Evolutionary conservation across 1,140 invertebrate species (phyloP).

Genomic region (Zaprionus capensis): DNA sequence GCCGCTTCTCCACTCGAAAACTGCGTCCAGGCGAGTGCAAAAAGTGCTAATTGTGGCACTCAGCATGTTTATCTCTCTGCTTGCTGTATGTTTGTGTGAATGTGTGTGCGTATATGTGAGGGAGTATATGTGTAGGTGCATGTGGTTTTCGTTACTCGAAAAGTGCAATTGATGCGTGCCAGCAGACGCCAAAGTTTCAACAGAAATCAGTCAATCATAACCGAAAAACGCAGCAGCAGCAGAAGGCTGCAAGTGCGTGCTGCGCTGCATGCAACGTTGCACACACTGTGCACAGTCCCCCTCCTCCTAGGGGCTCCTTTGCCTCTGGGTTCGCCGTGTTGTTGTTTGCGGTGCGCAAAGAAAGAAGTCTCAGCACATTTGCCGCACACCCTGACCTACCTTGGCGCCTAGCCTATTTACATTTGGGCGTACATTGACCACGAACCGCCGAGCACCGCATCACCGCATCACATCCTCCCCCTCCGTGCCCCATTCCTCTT

Average conservation of each 20-base stretch:
- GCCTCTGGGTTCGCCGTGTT: constrained; percentile 9
- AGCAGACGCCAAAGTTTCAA: constrained; percentile 81
- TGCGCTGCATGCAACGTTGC: constrained; percentile 61
- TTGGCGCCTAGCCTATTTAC: constrained; percentile 71
- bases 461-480: neutral
- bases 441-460: constrained; percentile 16
- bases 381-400: constrained; percentile 53
- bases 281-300: neutral
- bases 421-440: constrained; percentile 78
- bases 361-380: constrained; percentile 43
- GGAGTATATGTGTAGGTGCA: constrained; percentile 31
- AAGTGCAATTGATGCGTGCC: constrained; percentile 77
- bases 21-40: constrained; percentile 38
- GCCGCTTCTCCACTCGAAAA: constrained; percentile 48
- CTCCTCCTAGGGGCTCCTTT: too few species aligned
- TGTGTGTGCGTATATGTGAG: constrained; percentile 15
- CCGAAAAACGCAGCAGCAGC: constrained; percentile 49
- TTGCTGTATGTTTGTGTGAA: neutral
- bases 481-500: neutral
- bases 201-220: constrained; percentile 82
- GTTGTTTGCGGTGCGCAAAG: constrained; percentile 54
- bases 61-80: constrained; percentile 25
- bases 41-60: constrained; percentile 72
- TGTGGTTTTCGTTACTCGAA: constrained; percentile 74
- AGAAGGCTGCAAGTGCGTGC: constrained; percentile 44